Base-by-base conservation (phyloP, 2,113 vertebrate species). In the Felis chaus region DNA sequence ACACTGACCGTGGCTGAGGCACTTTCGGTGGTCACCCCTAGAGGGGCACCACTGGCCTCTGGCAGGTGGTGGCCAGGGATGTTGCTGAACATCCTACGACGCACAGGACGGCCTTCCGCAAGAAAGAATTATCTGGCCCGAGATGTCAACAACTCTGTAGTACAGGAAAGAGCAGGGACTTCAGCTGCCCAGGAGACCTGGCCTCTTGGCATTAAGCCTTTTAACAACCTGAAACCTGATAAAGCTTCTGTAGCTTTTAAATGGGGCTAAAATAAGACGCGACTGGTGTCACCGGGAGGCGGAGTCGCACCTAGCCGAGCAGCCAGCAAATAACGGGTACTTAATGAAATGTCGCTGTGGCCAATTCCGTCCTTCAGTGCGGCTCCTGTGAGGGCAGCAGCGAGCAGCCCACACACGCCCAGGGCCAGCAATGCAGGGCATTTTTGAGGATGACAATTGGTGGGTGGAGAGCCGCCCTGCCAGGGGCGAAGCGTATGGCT, bases 221-320 rank as follows among this genome's bases (percentile, higher is more conserved):
- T 71, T 33, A 45, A 90, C 74, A 41, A 33, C 36, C 65, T 21
- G 50, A 91, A 92, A 57, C 21, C 71, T 63, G 57, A 61, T 23
- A 61, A 61, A 16, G 63, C 39, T 63, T 45, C 78, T 68, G 41
- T 4, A 10, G 19, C 85, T 69, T 92, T 74, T 36, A 73, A 91
- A 48, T 18, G 31, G 74, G 23, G 55, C 48, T 93, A 33, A 61
- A 61, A 57, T 1, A n/a, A 84, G 16, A 66, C 45, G 61, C 73
- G 16, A 0, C 31, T 1, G 0, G 39, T 74, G 8, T 48, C 23
- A 25, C 0, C 8, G 15, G 50, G 50, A 74, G 76, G 55, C 45
- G 2, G 29, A 33, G 53, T 1, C 27, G 57, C 78, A 33, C 25
- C 6, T 2, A 29, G 80, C 53, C 39, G 27, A 50, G 71, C 55